Evolutionary conservation across 2,888 invertebrate species (phyloP).

Genomic region (Myopa testacea): DNA sequence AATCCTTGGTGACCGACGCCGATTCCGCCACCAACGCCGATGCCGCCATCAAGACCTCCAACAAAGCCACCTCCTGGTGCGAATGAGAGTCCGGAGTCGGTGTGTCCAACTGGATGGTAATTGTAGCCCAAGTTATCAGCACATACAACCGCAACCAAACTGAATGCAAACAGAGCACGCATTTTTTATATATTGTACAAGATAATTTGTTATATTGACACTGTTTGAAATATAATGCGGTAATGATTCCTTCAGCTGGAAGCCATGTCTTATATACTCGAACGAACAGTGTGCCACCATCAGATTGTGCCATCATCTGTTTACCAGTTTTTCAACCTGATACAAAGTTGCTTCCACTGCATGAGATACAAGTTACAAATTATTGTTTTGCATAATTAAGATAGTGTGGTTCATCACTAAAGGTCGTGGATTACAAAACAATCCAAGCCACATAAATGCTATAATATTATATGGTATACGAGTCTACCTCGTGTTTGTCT

Average conservation of each 20-base stretch:
- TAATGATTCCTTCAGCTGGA: slow-evolving; percentile 19
- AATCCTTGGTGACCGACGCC: slow-evolving; percentile 6
- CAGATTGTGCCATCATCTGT: not conserved
- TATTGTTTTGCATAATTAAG: not conserved
- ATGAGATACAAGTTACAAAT: not conserved
- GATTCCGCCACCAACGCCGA: slow-evolving; percentile 18
- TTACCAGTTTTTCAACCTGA: not conserved
- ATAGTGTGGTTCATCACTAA: not conserved
- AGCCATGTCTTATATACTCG: slow-evolving; percentile 21
- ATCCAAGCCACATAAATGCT: no score
- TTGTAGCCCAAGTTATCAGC: slow-evolving; percentile 39
- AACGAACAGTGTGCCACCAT: not conserved
- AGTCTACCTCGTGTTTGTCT: no score
- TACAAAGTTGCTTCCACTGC: not conserved
- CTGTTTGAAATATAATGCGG: not conserved
- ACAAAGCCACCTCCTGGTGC: slow-evolving; percentile 31
- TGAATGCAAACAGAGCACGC: slow-evolving; percentile 19
- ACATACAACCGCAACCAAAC: slow-evolving; percentile 15
- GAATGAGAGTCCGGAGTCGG: slow-evolving; percentile 21
- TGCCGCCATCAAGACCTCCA: slow-evolving; percentile 40
- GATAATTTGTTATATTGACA: not conserved
- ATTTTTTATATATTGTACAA: not conserved
- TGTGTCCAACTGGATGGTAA: slow-evolving; percentile 42
- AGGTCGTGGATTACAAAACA: no score
- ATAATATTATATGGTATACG: no score